Evolutionary conservation across 92 coral and sea anemone genomes (phyloP).

Genomic region (Blastomussa wellsi): DNA sequence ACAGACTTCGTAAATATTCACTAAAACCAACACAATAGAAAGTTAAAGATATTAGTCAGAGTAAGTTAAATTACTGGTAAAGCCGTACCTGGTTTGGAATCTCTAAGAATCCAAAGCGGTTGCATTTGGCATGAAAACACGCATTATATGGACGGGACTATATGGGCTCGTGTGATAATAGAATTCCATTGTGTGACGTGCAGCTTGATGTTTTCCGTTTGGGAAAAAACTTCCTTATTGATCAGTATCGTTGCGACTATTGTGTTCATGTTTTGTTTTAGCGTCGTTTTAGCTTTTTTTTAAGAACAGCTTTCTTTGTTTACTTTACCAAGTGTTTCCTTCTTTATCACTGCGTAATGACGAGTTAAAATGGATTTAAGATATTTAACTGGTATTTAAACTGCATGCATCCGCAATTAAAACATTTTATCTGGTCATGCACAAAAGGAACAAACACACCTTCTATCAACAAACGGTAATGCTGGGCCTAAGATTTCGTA

Average conservation of each 20-base stretch:
- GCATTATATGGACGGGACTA: no score
- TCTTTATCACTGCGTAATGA: background rate
- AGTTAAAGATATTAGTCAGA: background rate
- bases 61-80: background rate
- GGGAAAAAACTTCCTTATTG: background rate
- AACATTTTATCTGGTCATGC: background rate
- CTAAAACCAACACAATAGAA: background rate
- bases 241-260: background rate
- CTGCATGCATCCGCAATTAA: background rate
- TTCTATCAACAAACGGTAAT: conserved; percentile 8
- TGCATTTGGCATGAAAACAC: background rate
- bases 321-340: background rate
- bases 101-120: background rate
- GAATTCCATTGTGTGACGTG: background rate
- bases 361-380: background rate
- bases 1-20: background rate
- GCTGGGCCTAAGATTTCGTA: background rate
- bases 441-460: background rate
- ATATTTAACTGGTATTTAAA: background rate
- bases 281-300: no score
- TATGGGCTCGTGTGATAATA: background rate
- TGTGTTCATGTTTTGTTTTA: background rate
- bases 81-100: background rate
- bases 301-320: background rate
- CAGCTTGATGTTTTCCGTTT: background rate